These are phyloP conservation scores for Anguilla marmorata DNA, from an alignment of 2,797 vertebrate genomes.

Conservation along the genomic window DNA sequence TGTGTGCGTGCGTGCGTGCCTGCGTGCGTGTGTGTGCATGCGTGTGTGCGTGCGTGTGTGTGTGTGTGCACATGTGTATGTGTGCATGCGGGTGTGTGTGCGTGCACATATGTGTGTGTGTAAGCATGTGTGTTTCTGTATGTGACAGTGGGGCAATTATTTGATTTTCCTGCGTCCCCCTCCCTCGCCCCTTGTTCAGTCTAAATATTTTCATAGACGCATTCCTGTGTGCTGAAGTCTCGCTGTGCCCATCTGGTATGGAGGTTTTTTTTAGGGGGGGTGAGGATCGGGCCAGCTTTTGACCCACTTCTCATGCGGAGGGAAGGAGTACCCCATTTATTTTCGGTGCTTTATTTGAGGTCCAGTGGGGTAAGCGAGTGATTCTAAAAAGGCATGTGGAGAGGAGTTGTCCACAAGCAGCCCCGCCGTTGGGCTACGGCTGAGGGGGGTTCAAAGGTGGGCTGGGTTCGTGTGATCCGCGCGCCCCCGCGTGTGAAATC, in stretches of 20 bases:
- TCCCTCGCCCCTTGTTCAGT: not conserved
- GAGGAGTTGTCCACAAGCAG: not conserved
- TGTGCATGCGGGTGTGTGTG: constrained; percentile 8
- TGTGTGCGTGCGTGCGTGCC: not conserved
- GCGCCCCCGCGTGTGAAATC: constrained; percentile 7
- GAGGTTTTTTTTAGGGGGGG: not conserved
- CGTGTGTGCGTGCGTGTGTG: not conserved
- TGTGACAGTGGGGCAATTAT: constrained; percentile 21
- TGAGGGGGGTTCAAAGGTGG: not conserved
- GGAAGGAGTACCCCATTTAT: not conserved
- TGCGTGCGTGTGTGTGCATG: not conserved
- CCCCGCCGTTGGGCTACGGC: not conserved
- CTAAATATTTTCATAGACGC: constrained; percentile 35
- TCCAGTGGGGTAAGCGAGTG: not conserved
- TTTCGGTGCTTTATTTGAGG: constrained; percentile 11
- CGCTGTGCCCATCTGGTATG: constrained; percentile 22
- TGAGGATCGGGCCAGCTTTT: not conserved
- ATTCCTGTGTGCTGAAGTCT: constrained; percentile 20
- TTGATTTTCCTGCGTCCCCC: not conserved
- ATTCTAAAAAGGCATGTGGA: not conserved
- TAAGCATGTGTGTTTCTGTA: not conserved
- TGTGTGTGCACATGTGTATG: constrained; percentile 28
- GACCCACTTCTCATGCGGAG: constrained; percentile 20
- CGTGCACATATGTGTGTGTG: not conserved
- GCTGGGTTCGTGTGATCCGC: not conserved